Evolutionary conservation across 2,797 vertebrate species (phyloP), one percentile per base, ranked within the genome.

Genomic region (Sebastes trivittatus): DNA sequence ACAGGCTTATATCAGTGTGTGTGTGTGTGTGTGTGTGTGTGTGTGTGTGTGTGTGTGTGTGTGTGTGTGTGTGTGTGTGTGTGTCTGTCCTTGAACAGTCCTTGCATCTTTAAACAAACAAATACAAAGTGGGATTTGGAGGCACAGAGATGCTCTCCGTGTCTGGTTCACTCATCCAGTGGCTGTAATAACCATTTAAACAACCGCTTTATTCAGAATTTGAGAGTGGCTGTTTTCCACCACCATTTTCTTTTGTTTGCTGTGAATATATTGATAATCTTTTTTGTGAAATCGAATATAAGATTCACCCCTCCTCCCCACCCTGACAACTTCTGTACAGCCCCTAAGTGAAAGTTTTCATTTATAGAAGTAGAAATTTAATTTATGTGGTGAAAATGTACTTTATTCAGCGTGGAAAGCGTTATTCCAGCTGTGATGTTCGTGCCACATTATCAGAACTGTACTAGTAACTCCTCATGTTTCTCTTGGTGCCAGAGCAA

Each of bases 401-500:
- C 13, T 34, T 34, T 1, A 34, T 56, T 29, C 25, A 1, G 1
- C n/a, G 10, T 46, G 11, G 49, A 8, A 52, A 10, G 13, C 2
- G 29, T 58, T 52, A 30, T 66, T 34, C 16, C n/a, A 23, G 27
- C 52, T 38, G 74, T 55, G 23, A 29, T 49, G 14, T 58, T 62
- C 9, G 18, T 11, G 38, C 25, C 9, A 8, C n/a, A 27, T 61
- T 36, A 69, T 46, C 46, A 72, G 36, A 73, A 22, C 6, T 64
- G 6, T 16, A 20, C n/a, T 30, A 22, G n/a, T 52, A 16, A 11
- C 62, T 70, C 2, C 27, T 79, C 38, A 5, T 79, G 75, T 55
- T 63, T 68, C 71, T 66, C 54, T 66, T 20, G 42, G 59, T 86
- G 82, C 76, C 52, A 54, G 64, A 74, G 73, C 20, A 61, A 74